These are phyloP conservation scores for Chaitophorus viminalis DNA, from an alignment of 2,888 invertebrate species.

Conservation along the genomic window DNA sequence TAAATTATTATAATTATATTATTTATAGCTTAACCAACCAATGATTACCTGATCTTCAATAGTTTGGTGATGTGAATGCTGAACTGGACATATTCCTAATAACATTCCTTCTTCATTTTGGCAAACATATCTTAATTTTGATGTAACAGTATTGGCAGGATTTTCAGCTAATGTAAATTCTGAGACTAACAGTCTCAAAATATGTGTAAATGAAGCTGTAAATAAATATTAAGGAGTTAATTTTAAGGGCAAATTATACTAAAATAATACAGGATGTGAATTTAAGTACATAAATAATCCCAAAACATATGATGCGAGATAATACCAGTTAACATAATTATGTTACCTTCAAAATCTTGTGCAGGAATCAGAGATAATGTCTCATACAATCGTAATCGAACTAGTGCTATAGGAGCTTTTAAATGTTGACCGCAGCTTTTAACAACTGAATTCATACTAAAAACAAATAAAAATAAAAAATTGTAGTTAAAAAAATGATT, in stretches of 20 bases:
- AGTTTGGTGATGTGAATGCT: constrained; percentile 94
- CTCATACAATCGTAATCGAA: constrained; percentile 91
- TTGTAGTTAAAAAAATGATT: not conserved
- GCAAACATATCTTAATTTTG: constrained; percentile 82
- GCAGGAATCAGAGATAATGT: constrained; percentile 82
- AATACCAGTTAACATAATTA: not conserved
- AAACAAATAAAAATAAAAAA: constrained; percentile 64
- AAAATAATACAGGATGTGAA: not conserved
- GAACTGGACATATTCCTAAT: constrained; percentile 87
- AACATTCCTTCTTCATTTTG: constrained; percentile 91
- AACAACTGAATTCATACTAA: constrained; percentile 83
- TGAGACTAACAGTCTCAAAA: constrained; percentile 90
- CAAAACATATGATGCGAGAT: not conserved
- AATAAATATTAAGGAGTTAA: constrained; percentile 12
- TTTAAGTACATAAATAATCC: not conserved
- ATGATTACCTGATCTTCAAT: constrained; percentile 97
- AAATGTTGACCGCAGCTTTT: constrained; percentile 91
- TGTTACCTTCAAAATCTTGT: constrained; percentile 80
- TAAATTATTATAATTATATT: no score
- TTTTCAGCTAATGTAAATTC: constrained; percentile 96
- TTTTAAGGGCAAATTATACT: not conserved
- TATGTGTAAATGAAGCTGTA: constrained; percentile 81
- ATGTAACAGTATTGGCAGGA: constrained; percentile 89
- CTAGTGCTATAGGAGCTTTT: constrained; percentile 93
- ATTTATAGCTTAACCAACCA: no score